Evolutionary conservation across 2,113 vertebrate species (phyloP).

Genomic region (Thamnophis sirtalis): DNA sequence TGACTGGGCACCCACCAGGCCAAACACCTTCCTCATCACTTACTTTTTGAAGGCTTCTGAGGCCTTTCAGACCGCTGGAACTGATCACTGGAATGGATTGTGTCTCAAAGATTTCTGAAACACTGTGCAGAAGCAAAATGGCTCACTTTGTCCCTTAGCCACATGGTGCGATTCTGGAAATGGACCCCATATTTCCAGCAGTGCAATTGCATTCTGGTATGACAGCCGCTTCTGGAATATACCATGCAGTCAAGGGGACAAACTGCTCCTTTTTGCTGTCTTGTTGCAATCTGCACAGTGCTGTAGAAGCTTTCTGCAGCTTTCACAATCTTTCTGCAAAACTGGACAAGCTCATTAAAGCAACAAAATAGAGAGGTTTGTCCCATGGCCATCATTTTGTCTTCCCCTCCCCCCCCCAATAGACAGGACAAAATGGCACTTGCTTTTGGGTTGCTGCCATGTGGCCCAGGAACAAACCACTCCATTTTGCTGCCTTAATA

Average conservation of each 20-base stretch:
- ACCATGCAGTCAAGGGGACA: background rate
- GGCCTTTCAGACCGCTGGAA: background rate
- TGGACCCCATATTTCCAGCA: background rate
- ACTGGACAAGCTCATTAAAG: background rate
- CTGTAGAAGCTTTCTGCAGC: background rate
- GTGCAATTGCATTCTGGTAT: background rate
- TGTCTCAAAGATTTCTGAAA: background rate
- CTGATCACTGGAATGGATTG: background rate
- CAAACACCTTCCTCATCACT: background rate
- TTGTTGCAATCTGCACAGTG: background rate
- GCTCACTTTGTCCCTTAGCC: background rate
- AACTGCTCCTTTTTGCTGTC: background rate
- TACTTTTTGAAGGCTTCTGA: background rate
- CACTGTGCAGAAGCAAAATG: background rate
- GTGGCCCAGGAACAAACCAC: background rate
- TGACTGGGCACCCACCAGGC: background rate
- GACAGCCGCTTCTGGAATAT: background rate
- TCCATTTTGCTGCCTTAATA: background rate
- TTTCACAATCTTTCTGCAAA: background rate
- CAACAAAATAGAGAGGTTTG: background rate
- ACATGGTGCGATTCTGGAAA: background rate
- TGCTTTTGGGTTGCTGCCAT: background rate
- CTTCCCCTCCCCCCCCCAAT: too few species aligned
- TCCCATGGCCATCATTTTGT: background rate
- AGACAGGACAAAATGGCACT: background rate